These are phyloP conservation scores for Synergus umbraculus DNA, from an alignment of 2,888 invertebrate species.

Conservation along the genomic window DNA sequence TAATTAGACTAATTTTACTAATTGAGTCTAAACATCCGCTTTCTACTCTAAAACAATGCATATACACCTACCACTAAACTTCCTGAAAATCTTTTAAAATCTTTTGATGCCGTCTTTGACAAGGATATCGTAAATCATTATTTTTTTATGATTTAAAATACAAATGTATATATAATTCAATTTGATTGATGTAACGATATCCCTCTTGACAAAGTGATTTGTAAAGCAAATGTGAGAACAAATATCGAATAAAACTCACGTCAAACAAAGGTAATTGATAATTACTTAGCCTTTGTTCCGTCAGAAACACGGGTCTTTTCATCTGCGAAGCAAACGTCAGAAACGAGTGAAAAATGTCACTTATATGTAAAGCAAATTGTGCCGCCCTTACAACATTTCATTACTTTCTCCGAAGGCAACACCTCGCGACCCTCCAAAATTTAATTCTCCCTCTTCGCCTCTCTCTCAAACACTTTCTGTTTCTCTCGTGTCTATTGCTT, in stretches of 20 bases:
- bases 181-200: neutral
- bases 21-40: conserved; percentile 6
- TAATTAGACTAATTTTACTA: conserved; percentile 12
- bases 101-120: too few relatives aligned
- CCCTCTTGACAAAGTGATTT: conserved; percentile 19
- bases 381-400: conserved; percentile 61
- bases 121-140: too few relatives aligned
- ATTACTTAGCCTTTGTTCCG: conserved; percentile 32
- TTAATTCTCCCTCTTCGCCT: conserved; percentile 58
- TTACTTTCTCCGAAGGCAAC: conserved; percentile 57
- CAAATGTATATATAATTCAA: neutral
- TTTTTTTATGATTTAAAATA: neutral
- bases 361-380: conserved; percentile 67
- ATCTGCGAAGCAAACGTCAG: conserved; percentile 39
- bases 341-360: conserved; percentile 65
- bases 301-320: conserved; percentile 3
- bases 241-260: conserved; percentile 1
- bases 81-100: too few relatives aligned
- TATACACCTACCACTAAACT: too few relatives aligned
- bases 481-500: conserved; percentile 51
- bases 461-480: conserved; percentile 33
- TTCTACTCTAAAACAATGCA: conserved; percentile 6
- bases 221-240: neutral
- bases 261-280: conserved; percentile 19
- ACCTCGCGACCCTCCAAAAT: conserved; percentile 54